Evolutionary conservation across 2,113 vertebrate genomes (phyloP), one percentile per base, ranked within the genome.

Genomic region (Sorex araneus): DNA sequence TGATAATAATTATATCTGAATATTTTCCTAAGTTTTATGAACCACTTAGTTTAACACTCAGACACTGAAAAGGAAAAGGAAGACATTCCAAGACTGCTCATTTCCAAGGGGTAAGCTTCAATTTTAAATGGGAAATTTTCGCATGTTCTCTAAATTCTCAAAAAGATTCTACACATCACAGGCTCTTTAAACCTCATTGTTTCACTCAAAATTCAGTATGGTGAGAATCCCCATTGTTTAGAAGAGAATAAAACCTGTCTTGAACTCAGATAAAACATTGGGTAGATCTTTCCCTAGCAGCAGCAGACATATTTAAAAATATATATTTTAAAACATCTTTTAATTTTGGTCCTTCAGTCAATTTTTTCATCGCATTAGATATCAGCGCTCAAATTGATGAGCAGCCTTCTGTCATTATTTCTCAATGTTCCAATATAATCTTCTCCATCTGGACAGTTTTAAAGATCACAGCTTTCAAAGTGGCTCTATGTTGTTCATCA

Each of bases 401-500:
- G 64, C 63, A 32, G 28, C 83, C 90, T 90, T 92, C 95, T 95
- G 95, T 87, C 89, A 91, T 92, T 92, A 92, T 84, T 92, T 93
- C 89, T 94, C 80, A 83, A 36, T 93, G 95, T 94, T 86, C 94
- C 54, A 36, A 84, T 90, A 81, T 74, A 93, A 97, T 92, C 85
- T 88, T 88, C 82, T 93, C 95, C 92, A 90, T 95, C 92, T 96
- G 96, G 89, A 77, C 63, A 21, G 50, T 96, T 92, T 93, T 76
- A 92, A 94, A 95, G 78, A 95, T 87, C 75, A 66, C 85, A 87
- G 96, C 91, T 95, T 92, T 95, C 63, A 79, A 11, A 67, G 90
- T 77, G 70, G 85, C 70, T 83, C 81, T 83, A 82, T 64, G 92
- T 28, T 83, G 78, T 69, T 95, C 75, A 83, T 92, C 86, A 89